These are phyloP conservation scores for Nerophis ophidion DNA, from an alignment of 2,113 vertebrate genomes.

Conservation along the genomic window DNA sequence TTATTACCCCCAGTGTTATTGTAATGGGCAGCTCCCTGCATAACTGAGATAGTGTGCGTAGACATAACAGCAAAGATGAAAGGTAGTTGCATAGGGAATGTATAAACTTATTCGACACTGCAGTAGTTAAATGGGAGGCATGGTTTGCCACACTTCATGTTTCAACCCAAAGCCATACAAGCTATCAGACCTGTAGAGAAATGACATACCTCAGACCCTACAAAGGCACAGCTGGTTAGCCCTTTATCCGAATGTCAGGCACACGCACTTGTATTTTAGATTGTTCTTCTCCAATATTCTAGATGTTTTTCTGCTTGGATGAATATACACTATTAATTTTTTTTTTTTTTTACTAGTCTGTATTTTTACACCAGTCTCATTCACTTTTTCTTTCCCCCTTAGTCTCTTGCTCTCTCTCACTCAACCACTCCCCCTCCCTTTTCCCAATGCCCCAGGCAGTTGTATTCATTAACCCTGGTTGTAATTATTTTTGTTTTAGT, in stretches of 20 bases:
- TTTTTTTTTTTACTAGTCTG: background rate
- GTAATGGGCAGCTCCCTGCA: conserved; percentile 38
- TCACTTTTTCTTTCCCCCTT: conserved; percentile 15
- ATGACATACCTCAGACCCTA: conserved; percentile 10
- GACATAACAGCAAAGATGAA: conserved; percentile 63
- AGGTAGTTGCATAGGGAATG: conserved; percentile 37
- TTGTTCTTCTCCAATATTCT: conserved; percentile 25
- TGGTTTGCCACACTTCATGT: conserved; percentile 14
- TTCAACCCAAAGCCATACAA: conserved; percentile 14
- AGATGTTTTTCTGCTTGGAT: conserved; percentile 19
- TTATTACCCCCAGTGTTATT: conserved; percentile 27
- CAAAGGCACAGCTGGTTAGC: conserved; percentile 22
- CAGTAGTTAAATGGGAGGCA: conserved; percentile 23
- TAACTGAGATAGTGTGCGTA: conserved; percentile 42
- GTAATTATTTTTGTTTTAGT: conserved; percentile 74
- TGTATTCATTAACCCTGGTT: conserved; percentile 66
- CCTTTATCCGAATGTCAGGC: conserved; percentile 21
- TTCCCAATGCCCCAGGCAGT: conserved; percentile 44
- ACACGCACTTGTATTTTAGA: background rate
- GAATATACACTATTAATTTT: conserved; percentile 25
- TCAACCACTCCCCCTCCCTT: conserved; percentile 7
- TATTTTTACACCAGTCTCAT: conserved; percentile 11
- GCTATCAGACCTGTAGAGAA: conserved; percentile 29
- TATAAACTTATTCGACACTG: conserved; percentile 21
- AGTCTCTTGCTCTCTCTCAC: conserved; percentile 3